Evolutionary conservation across 2,113 vertebrate species (phyloP).

Genomic region (Alosa alosa): DNA sequence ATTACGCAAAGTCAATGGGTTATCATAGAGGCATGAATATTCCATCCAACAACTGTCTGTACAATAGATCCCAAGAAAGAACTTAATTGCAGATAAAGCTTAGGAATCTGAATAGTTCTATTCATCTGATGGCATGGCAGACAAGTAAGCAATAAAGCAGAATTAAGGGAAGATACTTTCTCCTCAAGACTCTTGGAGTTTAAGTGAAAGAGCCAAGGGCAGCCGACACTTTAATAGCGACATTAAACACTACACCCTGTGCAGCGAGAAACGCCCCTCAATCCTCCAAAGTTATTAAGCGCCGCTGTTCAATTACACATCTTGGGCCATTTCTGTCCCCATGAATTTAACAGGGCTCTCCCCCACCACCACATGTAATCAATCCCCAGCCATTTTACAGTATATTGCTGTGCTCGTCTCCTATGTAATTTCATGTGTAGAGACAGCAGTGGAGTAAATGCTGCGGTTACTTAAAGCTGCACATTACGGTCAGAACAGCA

Average conservation of each 20-base stretch:
- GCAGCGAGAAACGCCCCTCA: neutral
- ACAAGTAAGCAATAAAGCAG: neutral
- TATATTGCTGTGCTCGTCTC: neutral
- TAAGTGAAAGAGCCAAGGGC: neutral
- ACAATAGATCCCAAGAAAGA: neutral
- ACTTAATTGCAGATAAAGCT: neutral
- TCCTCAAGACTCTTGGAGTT: neutral
- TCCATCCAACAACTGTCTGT: neutral
- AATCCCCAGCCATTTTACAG: slow-evolving; percentile 13
- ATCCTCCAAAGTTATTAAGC: slow-evolving; percentile 7
- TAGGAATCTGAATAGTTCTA: neutral
- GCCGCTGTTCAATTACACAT: slow-evolving; percentile 10
- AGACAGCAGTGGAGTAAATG: neutral
- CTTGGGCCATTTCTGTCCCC: neutral
- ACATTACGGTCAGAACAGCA: neutral
- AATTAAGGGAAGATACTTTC: neutral
- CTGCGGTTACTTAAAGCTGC: neutral
- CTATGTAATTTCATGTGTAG: neutral
- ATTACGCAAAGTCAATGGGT: neutral
- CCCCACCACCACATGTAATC: neutral
- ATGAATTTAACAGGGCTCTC: slow-evolving; percentile 9
- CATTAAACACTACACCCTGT: slow-evolving; percentile 4
- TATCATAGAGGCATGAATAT: neutral
- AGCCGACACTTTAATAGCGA: neutral
- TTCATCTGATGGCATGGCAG: neutral